Evolutionary conservation across 2,113 vertebrate species (phyloP).

Genomic region (Pachypanchax playfairii): DNA sequence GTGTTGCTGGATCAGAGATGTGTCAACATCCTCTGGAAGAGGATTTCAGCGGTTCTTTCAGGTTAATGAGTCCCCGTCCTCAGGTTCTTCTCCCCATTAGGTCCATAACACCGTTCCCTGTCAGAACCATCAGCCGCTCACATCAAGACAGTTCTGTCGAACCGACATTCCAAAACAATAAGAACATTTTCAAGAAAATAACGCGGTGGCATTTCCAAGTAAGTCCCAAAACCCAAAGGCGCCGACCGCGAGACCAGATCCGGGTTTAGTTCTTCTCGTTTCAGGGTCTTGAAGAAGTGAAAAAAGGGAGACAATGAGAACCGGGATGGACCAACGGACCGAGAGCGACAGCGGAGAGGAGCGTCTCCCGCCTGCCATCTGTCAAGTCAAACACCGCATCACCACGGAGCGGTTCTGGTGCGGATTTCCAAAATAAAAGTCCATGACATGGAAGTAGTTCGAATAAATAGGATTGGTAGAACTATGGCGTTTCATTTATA

Average conservation of each 20-base stretch:
- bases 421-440: slow-evolving; percentile 46
- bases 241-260: background rate
- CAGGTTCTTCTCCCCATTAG: slow-evolving; percentile 49
- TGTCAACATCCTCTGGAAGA: slow-evolving; percentile 42
- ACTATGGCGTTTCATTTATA: too few relatives aligned
- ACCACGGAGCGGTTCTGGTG: slow-evolving; percentile 1
- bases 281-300: slow-evolving; percentile 50
- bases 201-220: slow-evolving; percentile 21
- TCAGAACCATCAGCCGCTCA: background rate
- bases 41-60: slow-evolving; percentile 26
- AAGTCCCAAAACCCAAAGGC: slow-evolving; percentile 21
- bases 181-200: slow-evolving; percentile 22
- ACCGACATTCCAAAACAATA: background rate
- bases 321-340: slow-evolving; percentile 66
- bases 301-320: slow-evolving; percentile 65
- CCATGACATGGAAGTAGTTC: background rate
- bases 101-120: slow-evolving; percentile 27
- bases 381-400: slow-evolving; percentile 63
- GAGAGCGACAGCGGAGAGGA: slow-evolving; percentile 62
- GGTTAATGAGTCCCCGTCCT: slow-evolving; percentile 42
- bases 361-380: slow-evolving; percentile 76
- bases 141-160: background rate
- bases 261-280: slow-evolving; percentile 35
- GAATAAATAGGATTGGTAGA: too few relatives aligned
- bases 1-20: slow-evolving; percentile 20